Percentiles rank a stretch among this genome's conserved stretches.
Conservation (phyloP, 2,888 invertebrate species). For the Aspidiotus rigidus region DNA sequence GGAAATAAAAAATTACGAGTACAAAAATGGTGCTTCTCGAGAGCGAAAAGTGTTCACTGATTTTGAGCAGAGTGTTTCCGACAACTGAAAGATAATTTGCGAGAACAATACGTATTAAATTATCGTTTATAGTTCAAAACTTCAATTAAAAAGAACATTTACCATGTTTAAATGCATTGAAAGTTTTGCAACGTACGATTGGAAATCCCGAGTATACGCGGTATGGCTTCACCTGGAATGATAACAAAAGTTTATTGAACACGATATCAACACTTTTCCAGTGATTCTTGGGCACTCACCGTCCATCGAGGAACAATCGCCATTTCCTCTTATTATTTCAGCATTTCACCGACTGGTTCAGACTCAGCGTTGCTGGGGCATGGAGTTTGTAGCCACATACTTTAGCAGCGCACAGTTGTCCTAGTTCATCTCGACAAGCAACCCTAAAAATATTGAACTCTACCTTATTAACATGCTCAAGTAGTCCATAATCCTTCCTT, state of each 20-base stretch:
- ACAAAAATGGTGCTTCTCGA: slow-evolving; percentile 30
- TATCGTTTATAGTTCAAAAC: no score
- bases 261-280: not conserved
- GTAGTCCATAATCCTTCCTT: no score
- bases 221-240: slow-evolving; percentile 23
- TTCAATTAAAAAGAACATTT: not conserved
- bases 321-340: slow-evolving; percentile 19
- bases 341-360: slow-evolving; percentile 17
- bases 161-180: slow-evolving; percentile 33
- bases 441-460: no score
- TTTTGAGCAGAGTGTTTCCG: slow-evolving; percentile 32
- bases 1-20: slow-evolving; percentile 30
- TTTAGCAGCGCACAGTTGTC: not conserved
- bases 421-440: no score
- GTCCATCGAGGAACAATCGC: slow-evolving; percentile 12
- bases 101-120: no score
- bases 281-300: not conserved
- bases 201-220: slow-evolving; percentile 20
- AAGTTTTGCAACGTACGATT: slow-evolving; percentile 25
- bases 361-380: slow-evolving; percentile 14
- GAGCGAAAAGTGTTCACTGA: slow-evolving; percentile 32
- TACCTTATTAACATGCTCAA: no score
- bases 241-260: not conserved
- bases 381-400: slow-evolving; percentile 6
- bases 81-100: slow-evolving; percentile 16